Base-by-base conservation (phyloP, 2,797 vertebrate species). In the Scleropages formosus region DNA sequence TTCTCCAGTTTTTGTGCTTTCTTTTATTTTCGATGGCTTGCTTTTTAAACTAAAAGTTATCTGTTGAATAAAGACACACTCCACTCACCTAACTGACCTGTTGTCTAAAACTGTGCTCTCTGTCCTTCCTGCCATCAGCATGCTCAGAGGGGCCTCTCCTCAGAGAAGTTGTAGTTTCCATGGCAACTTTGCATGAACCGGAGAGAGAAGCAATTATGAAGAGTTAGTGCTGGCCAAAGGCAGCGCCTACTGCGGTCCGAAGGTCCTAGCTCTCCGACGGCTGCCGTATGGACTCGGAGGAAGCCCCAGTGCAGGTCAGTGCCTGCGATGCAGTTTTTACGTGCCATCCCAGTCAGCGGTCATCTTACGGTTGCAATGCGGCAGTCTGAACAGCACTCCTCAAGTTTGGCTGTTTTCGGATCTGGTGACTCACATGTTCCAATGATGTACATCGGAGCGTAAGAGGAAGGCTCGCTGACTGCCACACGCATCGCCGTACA, bases 101-200 rank as follows among this genome's bases (percentile, higher is more conserved):
- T 69, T 69, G 67, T 53, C 47, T 51, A 22, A 13, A 53, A 16
- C 67, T 0, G 47, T 46, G 68, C 22, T 69, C 67, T 67, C 65
- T 51, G 67, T 49, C 67, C 49, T 49, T 53, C 51, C 67, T 53
- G 67, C 67, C 67, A 53, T 27, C 3, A 4, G 16, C 51, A 47
- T 20, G n/a, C 67, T 69, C 0, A 12, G 12, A 4, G 51, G 26
- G 47, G 67, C 67, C 53, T 69, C 51, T 47, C 12, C 20, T 69
- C 13, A 15, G 46, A 69, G 67, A 51, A 69, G 67, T 68, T 68
- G 66, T 53, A 18, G 67, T 69, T 69, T 69, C 67, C 67, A 69
- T 69, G 67, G 67, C 47, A 69, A 69, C 67, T 69, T 69, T 69
- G 26, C 8, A 24, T 51, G 66, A 13, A 47, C 44, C 46, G 64